phyloP scores from a whole-genome alignment of 2,888 invertebrate species.

The Cremastinae sp. region DNA sequence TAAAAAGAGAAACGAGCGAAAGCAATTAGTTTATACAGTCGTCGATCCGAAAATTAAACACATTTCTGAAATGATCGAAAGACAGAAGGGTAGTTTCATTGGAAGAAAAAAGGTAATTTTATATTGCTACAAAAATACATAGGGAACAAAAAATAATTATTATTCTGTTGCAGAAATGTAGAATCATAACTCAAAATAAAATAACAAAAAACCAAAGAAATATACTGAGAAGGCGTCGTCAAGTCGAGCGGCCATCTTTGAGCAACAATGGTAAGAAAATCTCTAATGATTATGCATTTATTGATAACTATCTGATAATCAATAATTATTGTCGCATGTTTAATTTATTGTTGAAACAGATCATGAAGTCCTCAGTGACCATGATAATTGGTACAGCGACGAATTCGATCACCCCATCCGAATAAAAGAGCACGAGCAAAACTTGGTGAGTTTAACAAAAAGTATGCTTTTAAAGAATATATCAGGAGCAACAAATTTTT shows the following conservation, averaged over 20 bases:
- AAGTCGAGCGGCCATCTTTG: too few relatives aligned
- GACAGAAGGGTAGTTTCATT: constrained; percentile 54
- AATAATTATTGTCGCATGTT: too few relatives aligned
- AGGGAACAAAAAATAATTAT: background rate
- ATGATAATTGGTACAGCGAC: constrained; percentile 25
- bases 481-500: background rate
- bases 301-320: too few relatives aligned
- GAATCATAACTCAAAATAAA: too few relatives aligned
- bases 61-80: constrained; percentile 59
- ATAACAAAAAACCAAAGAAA: too few relatives aligned
- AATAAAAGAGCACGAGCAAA: constrained; percentile 51
- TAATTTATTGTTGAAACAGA: background rate
- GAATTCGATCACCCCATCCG: constrained; percentile 58
- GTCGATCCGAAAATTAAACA: constrained; percentile 61
- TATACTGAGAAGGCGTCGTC: too few relatives aligned
- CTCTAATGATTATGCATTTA: too few relatives aligned
- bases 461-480: constrained; percentile 2
- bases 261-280: too few relatives aligned
- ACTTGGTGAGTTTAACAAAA: constrained; percentile 39
- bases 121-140: background rate
- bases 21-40: constrained; percentile 49
- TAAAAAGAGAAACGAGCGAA: constrained; percentile 44
- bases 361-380: constrained; percentile 23
- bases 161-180: too few relatives aligned
- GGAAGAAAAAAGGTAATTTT: constrained; percentile 19